Conservation (phyloP, 2,113 vertebrate genomes). For the Acanthochromis polyacanthus region DNA sequence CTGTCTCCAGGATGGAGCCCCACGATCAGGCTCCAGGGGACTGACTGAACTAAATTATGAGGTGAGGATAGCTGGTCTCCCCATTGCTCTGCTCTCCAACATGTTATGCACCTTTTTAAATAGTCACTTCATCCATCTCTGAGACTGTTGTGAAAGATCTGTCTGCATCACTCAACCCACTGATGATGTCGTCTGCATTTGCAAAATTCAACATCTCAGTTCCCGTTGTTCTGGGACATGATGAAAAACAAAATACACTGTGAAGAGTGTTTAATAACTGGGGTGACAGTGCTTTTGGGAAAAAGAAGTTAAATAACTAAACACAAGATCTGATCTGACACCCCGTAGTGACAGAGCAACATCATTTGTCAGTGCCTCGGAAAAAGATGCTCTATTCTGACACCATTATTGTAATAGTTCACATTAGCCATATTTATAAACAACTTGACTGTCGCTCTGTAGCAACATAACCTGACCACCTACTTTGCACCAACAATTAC, state of each 20-base stretch:
- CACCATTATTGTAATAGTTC: neutral
- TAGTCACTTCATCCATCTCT: neutral
- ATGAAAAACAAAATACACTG: neutral
- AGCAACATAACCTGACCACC: neutral
- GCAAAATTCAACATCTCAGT: neutral
- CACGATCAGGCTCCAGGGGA: constrained; percentile 33
- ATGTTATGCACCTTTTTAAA: neutral
- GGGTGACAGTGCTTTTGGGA: neutral
- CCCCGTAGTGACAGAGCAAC: neutral
- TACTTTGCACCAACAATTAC: neutral
- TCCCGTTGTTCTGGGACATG: neutral
- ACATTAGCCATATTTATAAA: neutral
- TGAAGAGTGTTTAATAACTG: neutral
- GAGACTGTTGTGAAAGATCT: neutral
- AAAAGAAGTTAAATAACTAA: too few species aligned
- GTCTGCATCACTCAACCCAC: neutral
- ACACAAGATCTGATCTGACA: neutral
- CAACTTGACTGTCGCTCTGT: neutral
- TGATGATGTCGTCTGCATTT: neutral
- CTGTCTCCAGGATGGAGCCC: constrained; percentile 30
- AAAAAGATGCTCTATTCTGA: neutral
- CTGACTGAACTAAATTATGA: constrained; percentile 49
- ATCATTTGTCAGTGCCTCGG: neutral
- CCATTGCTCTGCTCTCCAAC: constrained; percentile 8
- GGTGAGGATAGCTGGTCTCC: constrained; percentile 23